Conservation (phyloP, 2,888 invertebrate genomes). For the Hirtodrosophila cameraria region DNA sequence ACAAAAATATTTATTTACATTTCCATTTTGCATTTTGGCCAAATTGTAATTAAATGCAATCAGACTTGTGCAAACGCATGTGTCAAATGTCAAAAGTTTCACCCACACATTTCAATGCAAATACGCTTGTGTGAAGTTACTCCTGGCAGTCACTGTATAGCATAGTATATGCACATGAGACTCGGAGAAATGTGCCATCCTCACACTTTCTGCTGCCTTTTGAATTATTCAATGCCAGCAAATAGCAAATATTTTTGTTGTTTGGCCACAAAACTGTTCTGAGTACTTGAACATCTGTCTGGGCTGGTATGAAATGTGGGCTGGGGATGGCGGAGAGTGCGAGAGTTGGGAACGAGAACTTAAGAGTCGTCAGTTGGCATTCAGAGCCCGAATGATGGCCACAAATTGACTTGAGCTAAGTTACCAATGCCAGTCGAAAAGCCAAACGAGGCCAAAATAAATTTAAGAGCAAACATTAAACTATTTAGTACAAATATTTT, state of each 20-base stretch:
- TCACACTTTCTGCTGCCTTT: constrained; percentile 1
- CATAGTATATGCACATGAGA: too few species aligned
- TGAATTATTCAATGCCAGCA: constrained; percentile 58
- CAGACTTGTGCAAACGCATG: constrained; percentile 30
- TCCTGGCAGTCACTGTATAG: constrained; percentile 41
- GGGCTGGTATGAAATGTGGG: too few species aligned
- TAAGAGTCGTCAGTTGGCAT: background rate
- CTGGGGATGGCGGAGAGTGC: too few species aligned
- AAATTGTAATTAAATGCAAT: constrained; percentile 55
- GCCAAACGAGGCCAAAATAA: constrained; percentile 39
- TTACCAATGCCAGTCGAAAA: constrained; percentile 14
- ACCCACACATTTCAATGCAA: constrained; percentile 14
- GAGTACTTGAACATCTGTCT: constrained; percentile 26
- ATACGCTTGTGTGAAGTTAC: constrained; percentile 17
- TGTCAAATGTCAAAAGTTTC: constrained; percentile 43
- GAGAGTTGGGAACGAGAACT: too few species aligned
- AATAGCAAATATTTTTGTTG: constrained; percentile 41
- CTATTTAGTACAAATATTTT: constrained; percentile 70
- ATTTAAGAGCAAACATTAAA: constrained; percentile 61
- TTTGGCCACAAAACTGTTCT: background rate
- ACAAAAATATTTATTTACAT: constrained; percentile 23
- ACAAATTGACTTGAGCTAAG: constrained; percentile 68
- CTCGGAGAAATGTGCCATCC: too few species aligned
- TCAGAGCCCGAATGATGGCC: constrained; percentile 25
- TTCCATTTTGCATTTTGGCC: constrained; percentile 34